Percentiles rank a stretch among this genome's conserved stretches.
These are phyloP conservation scores for Stenoptilia bipunctidactyla DNA, from an alignment of 2,888 invertebrate species.

Conservation along the genomic window DNA sequence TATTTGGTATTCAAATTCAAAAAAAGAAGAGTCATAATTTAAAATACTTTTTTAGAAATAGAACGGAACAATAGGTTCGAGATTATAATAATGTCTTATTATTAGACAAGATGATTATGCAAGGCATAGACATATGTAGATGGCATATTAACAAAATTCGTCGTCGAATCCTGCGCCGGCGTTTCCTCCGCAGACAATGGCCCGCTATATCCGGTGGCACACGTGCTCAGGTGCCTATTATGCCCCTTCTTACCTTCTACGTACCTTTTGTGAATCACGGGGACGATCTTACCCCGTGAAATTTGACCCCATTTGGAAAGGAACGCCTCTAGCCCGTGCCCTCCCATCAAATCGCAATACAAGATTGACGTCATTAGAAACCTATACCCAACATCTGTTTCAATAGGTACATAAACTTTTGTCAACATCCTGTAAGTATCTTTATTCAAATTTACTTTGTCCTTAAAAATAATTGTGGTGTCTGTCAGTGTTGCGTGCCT, in stretches of 20 bases:
- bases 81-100: too few relatives aligned
- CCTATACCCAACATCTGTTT: slow-evolving; percentile 46
- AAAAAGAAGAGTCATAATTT: too few relatives aligned
- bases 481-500: not conserved
- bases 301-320: slow-evolving; percentile 56
- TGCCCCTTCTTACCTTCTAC: slow-evolving; percentile 33
- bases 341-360: slow-evolving; percentile 42
- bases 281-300: slow-evolving; percentile 41
- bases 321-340: slow-evolving; percentile 57
- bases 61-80: too few relatives aligned
- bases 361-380: slow-evolving; percentile 23
- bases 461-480: not conserved
- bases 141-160: slow-evolving; percentile 34
- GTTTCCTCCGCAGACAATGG: slow-evolving; percentile 66
- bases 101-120: slow-evolving; percentile 13
- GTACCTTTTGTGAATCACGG: slow-evolving; percentile 39
- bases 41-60: too few relatives aligned
- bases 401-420: slow-evolving; percentile 23
- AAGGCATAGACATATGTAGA: slow-evolving; percentile 8
- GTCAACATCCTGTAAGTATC: slow-evolving; percentile 12
- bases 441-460: not conserved
- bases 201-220: slow-evolving; percentile 60
- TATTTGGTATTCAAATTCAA: too few relatives aligned
- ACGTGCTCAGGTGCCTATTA: slow-evolving; percentile 70
- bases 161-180: slow-evolving; percentile 51